Evolutionary conservation across 2,113 vertebrate genomes (phyloP).

Genomic region (Apodemus sylvaticus): DNA sequence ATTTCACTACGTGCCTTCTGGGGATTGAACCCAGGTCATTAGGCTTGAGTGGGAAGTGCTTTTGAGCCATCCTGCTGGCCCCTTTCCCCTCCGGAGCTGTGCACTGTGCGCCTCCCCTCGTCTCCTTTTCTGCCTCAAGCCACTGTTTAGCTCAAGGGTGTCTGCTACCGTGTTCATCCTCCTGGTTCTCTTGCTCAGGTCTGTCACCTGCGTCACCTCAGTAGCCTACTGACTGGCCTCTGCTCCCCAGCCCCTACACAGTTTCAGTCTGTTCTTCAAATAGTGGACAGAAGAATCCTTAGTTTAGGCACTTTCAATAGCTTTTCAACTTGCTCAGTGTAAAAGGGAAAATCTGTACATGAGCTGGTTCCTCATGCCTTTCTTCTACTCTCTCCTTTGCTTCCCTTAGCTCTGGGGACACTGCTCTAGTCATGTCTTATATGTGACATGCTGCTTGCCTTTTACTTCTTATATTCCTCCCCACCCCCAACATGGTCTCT

Average conservation of each 20-base stretch:
- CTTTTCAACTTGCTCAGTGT: neutral
- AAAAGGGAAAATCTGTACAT: neutral
- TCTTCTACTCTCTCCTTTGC: neutral
- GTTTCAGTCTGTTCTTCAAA: neutral
- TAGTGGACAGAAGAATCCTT: neutral
- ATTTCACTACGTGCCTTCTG: neutral
- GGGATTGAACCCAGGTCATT: neutral
- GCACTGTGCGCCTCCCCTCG: neutral
- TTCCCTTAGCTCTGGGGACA: slow-evolving; percentile 18
- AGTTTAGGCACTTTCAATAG: neutral
- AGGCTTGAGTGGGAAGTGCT: neutral
- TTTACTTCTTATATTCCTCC: neutral
- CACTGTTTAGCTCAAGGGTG: neutral
- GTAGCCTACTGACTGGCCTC: neutral
- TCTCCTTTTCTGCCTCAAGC: neutral
- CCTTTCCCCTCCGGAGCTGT: neutral
- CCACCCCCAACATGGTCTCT: neutral
- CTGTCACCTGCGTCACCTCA: neutral
- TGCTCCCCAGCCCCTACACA: neutral
- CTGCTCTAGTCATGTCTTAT: neutral
- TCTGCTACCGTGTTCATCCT: too few species aligned
- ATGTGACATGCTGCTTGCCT: neutral
- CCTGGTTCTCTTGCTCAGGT: neutral
- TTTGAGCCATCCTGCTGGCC: neutral
- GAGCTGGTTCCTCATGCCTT: neutral